Percentiles rank a stretch among this genome's conserved stretches.
These are phyloP conservation scores for Semicossyphus pulcher DNA, from an alignment of 2,113 vertebrate genomes.

Conservation along the genomic window DNA sequence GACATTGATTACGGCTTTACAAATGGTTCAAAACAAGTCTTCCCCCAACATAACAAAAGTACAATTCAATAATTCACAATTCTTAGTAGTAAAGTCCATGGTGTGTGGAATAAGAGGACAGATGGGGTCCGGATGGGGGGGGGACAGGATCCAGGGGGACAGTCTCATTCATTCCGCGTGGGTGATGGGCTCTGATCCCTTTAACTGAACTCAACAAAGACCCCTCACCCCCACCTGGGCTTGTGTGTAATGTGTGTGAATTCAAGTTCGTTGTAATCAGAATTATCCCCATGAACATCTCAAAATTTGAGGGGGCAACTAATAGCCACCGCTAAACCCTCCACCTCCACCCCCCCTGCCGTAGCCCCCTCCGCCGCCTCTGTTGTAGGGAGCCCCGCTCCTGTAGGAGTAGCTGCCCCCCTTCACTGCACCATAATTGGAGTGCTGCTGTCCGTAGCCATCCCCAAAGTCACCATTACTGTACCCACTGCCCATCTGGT, in stretches of 20 bases:
- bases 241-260: constrained; percentile 40
- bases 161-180: constrained; percentile 68
- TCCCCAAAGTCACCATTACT: constrained; percentile 86
- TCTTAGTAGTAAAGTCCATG: constrained; percentile 74
- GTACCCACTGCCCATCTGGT: constrained; percentile 84
- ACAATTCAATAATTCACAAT: constrained; percentile 68
- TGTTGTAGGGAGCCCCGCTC: constrained; percentile 89
- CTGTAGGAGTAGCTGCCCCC: constrained; percentile 87
- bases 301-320: constrained; percentile 24
- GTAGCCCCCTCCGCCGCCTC: constrained; percentile 79
- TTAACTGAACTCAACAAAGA: constrained; percentile 41
- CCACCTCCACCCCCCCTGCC: constrained; percentile 79
- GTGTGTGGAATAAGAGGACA: constrained; percentile 67
- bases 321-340: constrained; percentile 77
- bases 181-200: constrained; percentile 62
- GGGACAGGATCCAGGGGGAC: constrained; percentile 37
- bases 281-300: constrained; percentile 52
- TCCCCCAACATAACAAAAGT: constrained; percentile 56
- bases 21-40: constrained; percentile 54
- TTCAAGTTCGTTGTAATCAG: constrained; percentile 69
- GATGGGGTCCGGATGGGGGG: constrained; percentile 49
- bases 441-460: constrained; percentile 94
- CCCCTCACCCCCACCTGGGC: constrained; percentile 41
- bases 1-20: constrained; percentile 60
- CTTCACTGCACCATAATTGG: constrained; percentile 95